phyloP scores from a whole-genome alignment of 1,140 invertebrate genomes.

The Magallana gigas region DNA sequence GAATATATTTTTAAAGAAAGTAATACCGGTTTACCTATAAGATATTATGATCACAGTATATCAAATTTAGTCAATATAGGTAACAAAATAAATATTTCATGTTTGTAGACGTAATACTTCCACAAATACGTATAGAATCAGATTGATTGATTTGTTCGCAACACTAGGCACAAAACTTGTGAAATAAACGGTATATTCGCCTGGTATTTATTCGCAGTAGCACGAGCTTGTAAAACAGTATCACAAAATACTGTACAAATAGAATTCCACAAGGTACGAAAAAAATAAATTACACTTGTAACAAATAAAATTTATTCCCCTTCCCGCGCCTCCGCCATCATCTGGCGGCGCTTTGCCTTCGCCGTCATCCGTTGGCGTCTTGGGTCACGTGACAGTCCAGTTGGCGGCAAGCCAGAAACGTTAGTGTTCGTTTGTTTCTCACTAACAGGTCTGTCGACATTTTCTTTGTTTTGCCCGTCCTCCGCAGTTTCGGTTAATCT shows the following conservation, averaged over 20 bases:
- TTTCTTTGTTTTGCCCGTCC: constrained; percentile 63
- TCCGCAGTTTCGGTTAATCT: constrained; percentile 51
- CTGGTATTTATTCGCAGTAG: not conserved
- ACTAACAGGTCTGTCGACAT: constrained; percentile 32
- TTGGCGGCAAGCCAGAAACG: constrained; percentile 59
- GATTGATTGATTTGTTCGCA: too few relatives aligned
- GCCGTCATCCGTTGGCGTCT: constrained; percentile 72
- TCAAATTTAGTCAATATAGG: too few relatives aligned
- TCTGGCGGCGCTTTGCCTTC: constrained; percentile 74
- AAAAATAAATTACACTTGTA: constrained; percentile 10
- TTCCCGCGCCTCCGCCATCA: constrained; percentile 61
- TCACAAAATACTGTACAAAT: constrained; percentile 10
- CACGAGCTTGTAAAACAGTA: not conserved
- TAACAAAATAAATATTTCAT: too few relatives aligned
- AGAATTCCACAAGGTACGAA: constrained; percentile 4
- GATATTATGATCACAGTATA: too few relatives aligned
- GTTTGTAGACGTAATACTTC: too few relatives aligned
- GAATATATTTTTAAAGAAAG: too few relatives aligned
- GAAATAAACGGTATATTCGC: too few relatives aligned
- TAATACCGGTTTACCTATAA: too few relatives aligned
- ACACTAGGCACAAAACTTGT: too few relatives aligned
- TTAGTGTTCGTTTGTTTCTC: constrained; percentile 35
- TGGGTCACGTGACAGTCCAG: constrained; percentile 54
- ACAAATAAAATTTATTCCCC: not conserved
- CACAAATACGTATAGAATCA: too few relatives aligned